Evolutionary conservation across 1,140 invertebrate genomes (phyloP).

Genomic region (Andrena cerasifolii): DNA sequence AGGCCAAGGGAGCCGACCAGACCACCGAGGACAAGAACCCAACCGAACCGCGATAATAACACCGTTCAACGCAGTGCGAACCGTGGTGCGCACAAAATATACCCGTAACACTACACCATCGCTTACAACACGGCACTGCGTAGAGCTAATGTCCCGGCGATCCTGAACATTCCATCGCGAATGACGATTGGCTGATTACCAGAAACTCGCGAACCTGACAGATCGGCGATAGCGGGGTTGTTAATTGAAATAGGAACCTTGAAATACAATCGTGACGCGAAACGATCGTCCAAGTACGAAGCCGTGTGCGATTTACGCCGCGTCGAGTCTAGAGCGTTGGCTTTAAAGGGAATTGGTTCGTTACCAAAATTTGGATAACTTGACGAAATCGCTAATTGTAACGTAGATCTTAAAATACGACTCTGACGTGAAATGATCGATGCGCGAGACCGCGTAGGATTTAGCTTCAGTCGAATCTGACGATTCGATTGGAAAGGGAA

Average conservation of each 20-base stretch:
- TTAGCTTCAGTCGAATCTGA: too few species aligned
- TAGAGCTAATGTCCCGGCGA: neutral
- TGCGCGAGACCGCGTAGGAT: too few species aligned
- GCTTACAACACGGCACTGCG: neutral
- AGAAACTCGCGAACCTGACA: slow-evolving; percentile 1
- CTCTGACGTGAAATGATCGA: too few species aligned
- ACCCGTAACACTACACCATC: neutral
- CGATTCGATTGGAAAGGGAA: too few species aligned
- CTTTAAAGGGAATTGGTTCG: too few species aligned
- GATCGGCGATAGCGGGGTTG: slow-evolving; percentile 10
- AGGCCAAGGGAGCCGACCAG: slow-evolving; percentile 56
- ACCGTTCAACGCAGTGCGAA: slow-evolving; percentile 13
- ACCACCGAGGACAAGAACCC: slow-evolving; percentile 54
- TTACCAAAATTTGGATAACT: too few species aligned
- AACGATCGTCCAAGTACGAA: neutral
- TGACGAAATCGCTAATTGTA: too few species aligned
- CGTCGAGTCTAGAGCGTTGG: too few species aligned
- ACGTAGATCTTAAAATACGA: too few species aligned
- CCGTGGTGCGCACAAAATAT: slow-evolving; percentile 32
- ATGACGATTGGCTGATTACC: slow-evolving; percentile 8
- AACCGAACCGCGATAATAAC: slow-evolving; percentile 27
- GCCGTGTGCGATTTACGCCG: neutral
- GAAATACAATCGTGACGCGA: neutral
- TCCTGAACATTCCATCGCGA: neutral
- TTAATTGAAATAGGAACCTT: neutral